phyloP scores from a whole-genome alignment of 2,888 invertebrate species.

The Drosophila emarginata region DNA sequence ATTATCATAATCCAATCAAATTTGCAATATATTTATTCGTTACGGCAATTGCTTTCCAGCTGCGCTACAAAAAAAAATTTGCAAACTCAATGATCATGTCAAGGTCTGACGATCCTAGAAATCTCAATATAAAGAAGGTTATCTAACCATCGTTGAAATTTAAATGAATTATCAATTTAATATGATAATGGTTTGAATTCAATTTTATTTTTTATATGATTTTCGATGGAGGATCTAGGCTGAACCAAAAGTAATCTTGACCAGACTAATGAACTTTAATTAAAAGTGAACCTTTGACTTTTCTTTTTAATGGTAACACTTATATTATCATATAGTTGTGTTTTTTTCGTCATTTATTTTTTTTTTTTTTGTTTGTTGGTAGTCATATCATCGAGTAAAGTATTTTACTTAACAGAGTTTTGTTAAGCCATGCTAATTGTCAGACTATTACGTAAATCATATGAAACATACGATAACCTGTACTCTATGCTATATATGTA shows the following conservation, averaged over 20 bases:
- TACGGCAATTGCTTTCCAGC: not conserved
- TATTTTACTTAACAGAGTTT: not conserved
- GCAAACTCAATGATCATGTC: not conserved
- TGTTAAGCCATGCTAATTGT: not conserved
- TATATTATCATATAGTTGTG: not conserved
- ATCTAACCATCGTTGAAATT: not conserved
- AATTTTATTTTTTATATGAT: not conserved
- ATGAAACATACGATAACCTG: conserved; percentile 1
- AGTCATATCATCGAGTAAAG: not conserved
- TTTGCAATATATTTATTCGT: not conserved
- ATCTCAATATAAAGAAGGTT: not conserved
- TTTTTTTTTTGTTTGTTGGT: not conserved
- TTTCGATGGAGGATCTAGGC: not conserved
- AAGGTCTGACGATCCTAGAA: conserved; percentile 1
- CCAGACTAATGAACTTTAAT: too few relatives aligned
- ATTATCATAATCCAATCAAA: not conserved
- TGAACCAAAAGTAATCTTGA: too few relatives aligned
- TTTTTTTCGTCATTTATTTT: too few relatives aligned
- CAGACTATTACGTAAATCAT: conserved; percentile 1
- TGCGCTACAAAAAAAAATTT: not conserved
- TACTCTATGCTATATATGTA: not conserved
- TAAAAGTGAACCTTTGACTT: too few relatives aligned
- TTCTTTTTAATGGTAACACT: too few relatives aligned
- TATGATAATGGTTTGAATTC: not conserved
- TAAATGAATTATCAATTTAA: not conserved